A percentile compares a stretch with the other conserved stretches of the same genome.
phyloP scores from a whole-genome alignment of 2,797 vertebrate genomes.

The Schizopygopsis pylzovi region DNA sequence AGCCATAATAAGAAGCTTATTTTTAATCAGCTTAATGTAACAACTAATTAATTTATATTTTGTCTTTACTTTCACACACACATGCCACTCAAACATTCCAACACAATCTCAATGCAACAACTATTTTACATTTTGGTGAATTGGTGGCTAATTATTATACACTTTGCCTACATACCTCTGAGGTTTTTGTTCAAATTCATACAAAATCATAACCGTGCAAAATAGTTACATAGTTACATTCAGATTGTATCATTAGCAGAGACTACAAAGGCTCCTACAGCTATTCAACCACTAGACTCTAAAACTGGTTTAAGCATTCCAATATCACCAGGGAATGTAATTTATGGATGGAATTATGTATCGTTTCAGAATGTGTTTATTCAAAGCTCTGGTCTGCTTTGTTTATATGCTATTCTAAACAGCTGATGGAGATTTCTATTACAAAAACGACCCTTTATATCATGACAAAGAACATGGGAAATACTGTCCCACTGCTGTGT shows the following conservation, averaged over 20 bases:
- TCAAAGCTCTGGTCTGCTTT: neutral
- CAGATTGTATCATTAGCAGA: neutral
- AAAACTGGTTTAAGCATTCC: neutral
- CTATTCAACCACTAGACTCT: neutral
- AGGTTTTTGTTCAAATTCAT: neutral
- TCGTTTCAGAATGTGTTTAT: neutral
- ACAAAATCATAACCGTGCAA: neutral
- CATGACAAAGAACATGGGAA: conserved; percentile 32
- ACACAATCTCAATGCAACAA: neutral
- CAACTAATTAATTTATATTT: neutral
- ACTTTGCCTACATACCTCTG: neutral
- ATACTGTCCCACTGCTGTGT: conserved; percentile 34
- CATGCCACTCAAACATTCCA: neutral
- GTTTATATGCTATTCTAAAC: neutral
- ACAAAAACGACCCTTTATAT: neutral
- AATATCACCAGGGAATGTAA: neutral
- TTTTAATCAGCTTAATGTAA: conserved; percentile 37
- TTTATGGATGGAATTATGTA: neutral
- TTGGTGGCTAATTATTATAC: no score
- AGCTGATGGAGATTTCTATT: neutral
- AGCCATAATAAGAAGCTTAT: conserved; percentile 44
- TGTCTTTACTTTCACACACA: neutral
- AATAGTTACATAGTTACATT: neutral
- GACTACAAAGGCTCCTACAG: neutral
- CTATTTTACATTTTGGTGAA: neutral